phyloP scores from a whole-genome alignment of 30 jellyfish, hydroid and myxozoan species.

The Cassiopea andromeda region DNA sequence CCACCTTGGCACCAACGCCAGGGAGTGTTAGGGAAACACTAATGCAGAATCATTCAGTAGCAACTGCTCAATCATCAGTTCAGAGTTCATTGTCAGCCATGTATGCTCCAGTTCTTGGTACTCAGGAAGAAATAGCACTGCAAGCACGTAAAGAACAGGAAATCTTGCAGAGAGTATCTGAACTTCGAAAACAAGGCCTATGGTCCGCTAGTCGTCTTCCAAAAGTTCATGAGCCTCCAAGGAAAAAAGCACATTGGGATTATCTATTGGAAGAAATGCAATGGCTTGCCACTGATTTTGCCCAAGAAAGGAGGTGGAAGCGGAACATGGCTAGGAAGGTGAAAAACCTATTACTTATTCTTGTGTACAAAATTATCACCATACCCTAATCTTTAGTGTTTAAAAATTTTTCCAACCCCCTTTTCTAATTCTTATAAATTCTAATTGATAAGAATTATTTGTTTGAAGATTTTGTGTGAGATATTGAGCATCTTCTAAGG shows the following conservation, averaged over 20 bases:
- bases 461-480: too few relatives aligned
- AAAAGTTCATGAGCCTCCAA: slow-evolving; percentile 92
- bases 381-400: too few relatives aligned
- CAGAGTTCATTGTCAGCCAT: slow-evolving; percentile 37
- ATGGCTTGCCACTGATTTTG: slow-evolving; percentile 97
- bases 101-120: slow-evolving; percentile 55
- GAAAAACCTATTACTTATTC: too few relatives aligned
- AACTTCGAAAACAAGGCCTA: slow-evolving; percentile 85
- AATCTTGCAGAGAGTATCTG: slow-evolving; percentile 74
- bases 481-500: too few relatives aligned
- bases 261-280: slow-evolving; percentile 95
- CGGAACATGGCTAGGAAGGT: slow-evolving; percentile 97
- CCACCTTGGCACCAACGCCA: neutral
- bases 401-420: too few relatives aligned
- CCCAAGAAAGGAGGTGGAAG: slow-evolving; percentile 94
- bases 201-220: slow-evolving; percentile 99
- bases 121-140: slow-evolving; percentile 91
- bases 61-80: slow-evolving; percentile 15
- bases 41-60: neutral
- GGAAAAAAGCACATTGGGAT: slow-evolving; percentile 97
- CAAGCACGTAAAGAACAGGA: slow-evolving; percentile 96
- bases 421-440: too few relatives aligned
- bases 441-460: too few relatives aligned
- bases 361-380: too few relatives aligned
- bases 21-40: slow-evolving; percentile 28